Percentiles rank a stretch among this genome's conserved stretches.
These are phyloP conservation scores for Merodon equestris DNA, from an alignment of 2,888 invertebrate species.

Conservation along the genomic window DNA sequence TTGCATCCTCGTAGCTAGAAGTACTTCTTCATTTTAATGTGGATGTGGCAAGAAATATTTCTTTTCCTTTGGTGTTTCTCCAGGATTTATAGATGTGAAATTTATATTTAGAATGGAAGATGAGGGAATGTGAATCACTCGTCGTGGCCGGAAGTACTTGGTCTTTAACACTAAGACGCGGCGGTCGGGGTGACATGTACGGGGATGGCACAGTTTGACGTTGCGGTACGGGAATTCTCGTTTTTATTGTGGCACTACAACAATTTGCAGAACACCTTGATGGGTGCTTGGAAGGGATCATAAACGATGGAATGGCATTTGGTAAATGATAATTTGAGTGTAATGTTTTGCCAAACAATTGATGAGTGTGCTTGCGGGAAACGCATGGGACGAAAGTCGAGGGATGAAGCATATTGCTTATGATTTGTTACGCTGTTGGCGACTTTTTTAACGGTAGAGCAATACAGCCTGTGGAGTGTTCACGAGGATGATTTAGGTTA, in stretches of 20 bases:
- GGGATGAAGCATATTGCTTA: too few relatives aligned
- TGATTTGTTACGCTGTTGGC: too few relatives aligned
- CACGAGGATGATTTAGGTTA: too few relatives aligned
- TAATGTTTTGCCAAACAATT: conserved; percentile 35
- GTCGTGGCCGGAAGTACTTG: background rate
- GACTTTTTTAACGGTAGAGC: background rate
- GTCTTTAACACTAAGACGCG: background rate
- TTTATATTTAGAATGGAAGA: conserved; percentile 25
- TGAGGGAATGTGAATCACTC: background rate
- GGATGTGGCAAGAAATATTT: too few relatives aligned
- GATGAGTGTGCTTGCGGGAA: background rate
- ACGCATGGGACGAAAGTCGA: too few relatives aligned
- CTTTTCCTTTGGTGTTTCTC: conserved; percentile 11
- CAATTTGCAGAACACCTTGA: conserved; percentile 51
- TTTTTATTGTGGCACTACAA: conserved; percentile 46
- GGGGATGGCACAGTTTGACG: too few relatives aligned
- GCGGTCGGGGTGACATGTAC: background rate
- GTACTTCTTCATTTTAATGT: conserved; percentile 55
- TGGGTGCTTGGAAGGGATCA: conserved; percentile 38
- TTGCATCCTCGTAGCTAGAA: conserved; percentile 26
- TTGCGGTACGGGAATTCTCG: conserved; percentile 26
- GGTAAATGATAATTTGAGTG: conserved; percentile 45
- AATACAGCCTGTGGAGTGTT: too few relatives aligned
- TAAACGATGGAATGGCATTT: conserved; percentile 24
- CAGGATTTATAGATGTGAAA: conserved; percentile 52